Percentiles rank a stretch among this genome's conserved stretches.
Evolutionary conservation across 1,140 invertebrate genomes (phyloP).

Genomic region (Euschistus heros): DNA sequence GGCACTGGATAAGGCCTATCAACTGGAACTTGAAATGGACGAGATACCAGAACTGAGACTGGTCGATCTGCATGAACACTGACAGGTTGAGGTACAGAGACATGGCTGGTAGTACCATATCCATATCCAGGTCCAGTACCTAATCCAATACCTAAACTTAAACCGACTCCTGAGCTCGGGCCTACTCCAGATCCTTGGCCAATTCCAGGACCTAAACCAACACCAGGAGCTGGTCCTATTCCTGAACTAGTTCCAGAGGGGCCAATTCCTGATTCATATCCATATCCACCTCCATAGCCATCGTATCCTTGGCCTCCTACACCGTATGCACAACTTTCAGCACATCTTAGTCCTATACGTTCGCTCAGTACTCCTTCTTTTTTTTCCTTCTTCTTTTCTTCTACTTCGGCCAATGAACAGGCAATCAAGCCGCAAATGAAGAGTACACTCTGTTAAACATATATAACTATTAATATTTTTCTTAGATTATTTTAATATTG

Average conservation of each 20-base stretch:
- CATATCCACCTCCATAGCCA: background rate
- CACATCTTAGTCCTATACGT: background rate
- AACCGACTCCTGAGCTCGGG: background rate
- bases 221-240: background rate
- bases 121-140: background rate
- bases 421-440: too few relatives aligned
- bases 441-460: too few relatives aligned
- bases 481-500: too few relatives aligned
- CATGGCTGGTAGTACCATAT: too few relatives aligned
- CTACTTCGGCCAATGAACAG: too few relatives aligned
- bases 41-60: background rate
- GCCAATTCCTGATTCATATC: too few relatives aligned
- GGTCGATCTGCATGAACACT: background rate
- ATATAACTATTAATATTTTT: too few relatives aligned
- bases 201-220: background rate
- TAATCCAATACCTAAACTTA: background rate
- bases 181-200: background rate
- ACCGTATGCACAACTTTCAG: slow-evolving; percentile 5
- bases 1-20: slow-evolving; percentile 26
- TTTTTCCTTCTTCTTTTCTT: background rate
- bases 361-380: background rate
- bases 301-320: background rate
- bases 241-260: too few relatives aligned
- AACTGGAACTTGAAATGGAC: slow-evolving; percentile 17
- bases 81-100: background rate